A percentile compares a stretch with the other conserved stretches of the same genome.
Evolutionary conservation across 2,797 vertebrate species (phyloP).

Genomic region (Protonibea diacanthus): DNA sequence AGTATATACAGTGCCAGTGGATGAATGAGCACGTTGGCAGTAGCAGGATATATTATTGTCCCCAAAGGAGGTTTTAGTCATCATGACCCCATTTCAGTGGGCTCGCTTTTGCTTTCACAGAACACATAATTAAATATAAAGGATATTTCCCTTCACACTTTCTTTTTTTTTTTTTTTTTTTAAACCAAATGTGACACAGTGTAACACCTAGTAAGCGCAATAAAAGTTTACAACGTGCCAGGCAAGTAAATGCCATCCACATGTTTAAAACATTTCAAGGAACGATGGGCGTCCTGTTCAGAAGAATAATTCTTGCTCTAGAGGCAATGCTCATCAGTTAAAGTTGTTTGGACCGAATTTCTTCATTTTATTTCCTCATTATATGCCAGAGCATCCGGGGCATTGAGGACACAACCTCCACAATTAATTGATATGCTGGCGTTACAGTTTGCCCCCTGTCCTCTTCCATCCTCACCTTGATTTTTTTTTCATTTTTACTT

Average conservation of each 20-base stretch:
- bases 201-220: slow-evolving; percentile 1
- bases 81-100: neutral
- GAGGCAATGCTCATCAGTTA: neutral
- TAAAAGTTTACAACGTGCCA: neutral
- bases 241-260: neutral
- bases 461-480: neutral
- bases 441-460: neutral
- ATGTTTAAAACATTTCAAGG: neutral
- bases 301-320: neutral
- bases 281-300: neutral
- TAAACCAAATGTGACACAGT: slow-evolving; percentile 5
- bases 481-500: neutral
- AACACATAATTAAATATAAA: slow-evolving; percentile 20
- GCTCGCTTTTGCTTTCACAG: slow-evolving; percentile 22
- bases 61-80: slow-evolving; percentile 32
- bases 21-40: slow-evolving; percentile 32
- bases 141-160: neutral
- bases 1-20: slow-evolving; percentile 9
- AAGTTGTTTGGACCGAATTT: neutral
- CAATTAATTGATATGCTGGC: slow-evolving; percentile 8
- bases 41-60: slow-evolving; percentile 18
- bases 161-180: neutral
- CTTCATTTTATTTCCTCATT: slow-evolving; percentile 8
- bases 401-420: slow-evolving; percentile 1
- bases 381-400: neutral